Conservation (phyloP, 2,113 vertebrate genomes). For the Erythrocercus mccallii region DNA sequence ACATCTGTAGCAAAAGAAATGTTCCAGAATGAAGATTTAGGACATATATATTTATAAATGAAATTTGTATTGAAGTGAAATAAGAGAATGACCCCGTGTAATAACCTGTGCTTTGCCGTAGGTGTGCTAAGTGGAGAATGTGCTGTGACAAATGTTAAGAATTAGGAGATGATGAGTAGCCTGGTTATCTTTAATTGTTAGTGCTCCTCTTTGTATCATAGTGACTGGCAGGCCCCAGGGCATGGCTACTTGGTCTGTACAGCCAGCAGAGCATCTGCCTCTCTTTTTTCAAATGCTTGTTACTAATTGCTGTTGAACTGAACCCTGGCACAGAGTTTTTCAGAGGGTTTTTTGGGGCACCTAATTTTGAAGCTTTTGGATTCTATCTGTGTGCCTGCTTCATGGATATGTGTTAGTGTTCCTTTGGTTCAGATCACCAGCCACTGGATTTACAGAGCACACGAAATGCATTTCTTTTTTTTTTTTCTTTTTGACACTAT, state of each 20-base stretch:
- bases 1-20: background rate
- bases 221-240: background rate
- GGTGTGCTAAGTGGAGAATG: background rate
- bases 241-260: background rate
- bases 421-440: background rate
- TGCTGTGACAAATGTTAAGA: background rate
- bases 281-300: background rate
- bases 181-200: background rate
- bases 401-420: background rate
- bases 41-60: background rate
- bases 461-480: background rate
- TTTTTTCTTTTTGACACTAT: background rate
- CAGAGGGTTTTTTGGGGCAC: background rate
- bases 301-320: background rate
- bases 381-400: background rate
- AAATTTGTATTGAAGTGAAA: background rate
- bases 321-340: background rate
- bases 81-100: accelerated
- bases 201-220: background rate
- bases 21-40: background rate
- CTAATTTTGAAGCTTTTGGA: background rate
- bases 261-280: background rate
- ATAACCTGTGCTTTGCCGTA: background rate
- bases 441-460: background rate
- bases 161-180: background rate